Base-by-base conservation (phyloP, 2,797 vertebrate species). In the Thunnus albacares region DNA sequence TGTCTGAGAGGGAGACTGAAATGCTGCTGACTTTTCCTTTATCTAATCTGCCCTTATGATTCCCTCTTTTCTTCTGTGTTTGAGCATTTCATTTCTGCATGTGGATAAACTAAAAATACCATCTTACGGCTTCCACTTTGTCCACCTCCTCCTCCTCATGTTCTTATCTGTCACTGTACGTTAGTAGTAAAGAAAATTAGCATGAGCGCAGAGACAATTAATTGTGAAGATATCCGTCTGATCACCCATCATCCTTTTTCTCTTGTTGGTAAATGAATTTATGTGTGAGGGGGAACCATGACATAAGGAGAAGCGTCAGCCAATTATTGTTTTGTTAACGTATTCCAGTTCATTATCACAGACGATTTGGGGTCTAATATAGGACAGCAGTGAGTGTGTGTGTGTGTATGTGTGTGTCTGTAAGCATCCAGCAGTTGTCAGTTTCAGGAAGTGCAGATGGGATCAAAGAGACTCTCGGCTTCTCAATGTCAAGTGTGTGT, bases 401-500 rank as follows among this genome's bases (percentile, higher is more conserved):
- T 61, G 58, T 60, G 15, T 62, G 2, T 78, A 53, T 57, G 53
- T 66, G 62, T 59, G 28, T 10, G 58, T 56, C 41, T 41, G 74
- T 33, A 62, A 58, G 59, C 28, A 53, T 60, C 70, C 38, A 61
- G 38, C 57, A 47, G n/a, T 67, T 55, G 49, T 62, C 88, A 85
- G 77, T 80, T 74, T 81, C 79, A 78, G 73, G 66, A 87, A 90
- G 90, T 86, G 83, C 72, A 86, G 79, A 71, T 10, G 24, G 76
- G 86, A 94, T 95, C 90, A 95, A 94, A 95, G 91, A 41, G 65
- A 82, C 88, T 84, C 77, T 43, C 84, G 79, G 82, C 80, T 75
- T 83, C 85, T 93, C 90, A 88, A 80, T 91, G 90, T 92, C 86
- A 92, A 87, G 87, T 43, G 67, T 22, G 68, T 71, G 78, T 35